Evolutionary conservation across 30 jellyfish, hydroid and myxozoan genomes (phyloP).

Genomic region (Cassiopea andromeda): DNA sequence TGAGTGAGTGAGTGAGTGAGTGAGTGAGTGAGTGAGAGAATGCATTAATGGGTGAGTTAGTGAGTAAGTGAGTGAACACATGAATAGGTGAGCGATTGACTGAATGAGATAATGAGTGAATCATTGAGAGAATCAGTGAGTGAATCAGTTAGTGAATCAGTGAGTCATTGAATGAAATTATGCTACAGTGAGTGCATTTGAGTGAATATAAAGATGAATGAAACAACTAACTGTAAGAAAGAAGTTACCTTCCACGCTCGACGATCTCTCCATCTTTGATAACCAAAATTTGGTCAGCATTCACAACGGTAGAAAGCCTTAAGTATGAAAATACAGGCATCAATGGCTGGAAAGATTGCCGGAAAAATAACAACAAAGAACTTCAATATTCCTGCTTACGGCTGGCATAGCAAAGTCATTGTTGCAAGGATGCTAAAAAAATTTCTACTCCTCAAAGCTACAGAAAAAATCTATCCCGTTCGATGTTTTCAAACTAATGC

Average conservation of each 20-base stretch:
- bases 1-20: too few species aligned
- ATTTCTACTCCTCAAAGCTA: too few species aligned
- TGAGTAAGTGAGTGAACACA: too few species aligned
- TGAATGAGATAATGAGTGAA: too few species aligned
- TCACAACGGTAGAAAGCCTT: slow-evolving; percentile 91
- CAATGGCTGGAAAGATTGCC: not conserved
- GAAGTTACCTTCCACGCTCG: slow-evolving; percentile 93
- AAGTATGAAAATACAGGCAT: not conserved
- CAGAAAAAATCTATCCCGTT: too few species aligned
- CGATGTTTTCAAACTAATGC: too few species aligned
- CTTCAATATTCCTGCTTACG: too few species aligned
- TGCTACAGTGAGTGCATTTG: not conserved
- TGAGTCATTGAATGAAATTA: not conserved
- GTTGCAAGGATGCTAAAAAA: too few species aligned
- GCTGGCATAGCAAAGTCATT: too few species aligned
- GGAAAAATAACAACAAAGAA: not conserved
- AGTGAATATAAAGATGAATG: not conserved
- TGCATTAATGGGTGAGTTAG: too few species aligned
- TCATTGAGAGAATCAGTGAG: not conserved
- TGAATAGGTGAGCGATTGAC: too few species aligned
- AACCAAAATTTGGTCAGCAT: slow-evolving; percentile 96
- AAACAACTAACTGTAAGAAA: not conserved
- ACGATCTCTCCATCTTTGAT: slow-evolving; percentile 92
- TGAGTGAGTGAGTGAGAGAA: too few species aligned
- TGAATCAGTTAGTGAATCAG: not conserved